phyloP scores from a whole-genome alignment of 2,797 vertebrate genomes.

The Pachyuromys duprasi region DNA sequence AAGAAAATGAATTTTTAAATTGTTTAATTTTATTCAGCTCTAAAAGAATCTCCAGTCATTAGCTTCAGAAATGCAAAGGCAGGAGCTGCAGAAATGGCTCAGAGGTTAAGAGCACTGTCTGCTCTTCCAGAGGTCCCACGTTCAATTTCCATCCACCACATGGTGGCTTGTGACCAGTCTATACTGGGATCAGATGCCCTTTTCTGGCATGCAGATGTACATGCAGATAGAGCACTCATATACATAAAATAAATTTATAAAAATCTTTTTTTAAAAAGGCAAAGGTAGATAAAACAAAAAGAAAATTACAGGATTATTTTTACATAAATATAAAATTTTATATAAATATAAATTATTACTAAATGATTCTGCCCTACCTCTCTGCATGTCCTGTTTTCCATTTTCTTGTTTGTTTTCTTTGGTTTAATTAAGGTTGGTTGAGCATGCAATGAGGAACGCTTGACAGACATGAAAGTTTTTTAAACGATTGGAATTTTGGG shows the following conservation, averaged over 20 bases:
- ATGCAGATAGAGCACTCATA: too few relatives aligned
- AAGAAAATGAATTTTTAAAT: constrained; percentile 7
- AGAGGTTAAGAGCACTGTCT: too few relatives aligned
- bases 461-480: constrained; percentile 51
- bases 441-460: neutral
- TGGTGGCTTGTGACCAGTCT: too few relatives aligned
- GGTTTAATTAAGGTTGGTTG: neutral
- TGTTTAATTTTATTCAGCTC: neutral
- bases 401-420: neutral
- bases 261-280: neutral
- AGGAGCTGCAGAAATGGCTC: neutral
- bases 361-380: neutral
- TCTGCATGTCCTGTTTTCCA: neutral
- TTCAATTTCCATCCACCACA: too few relatives aligned
- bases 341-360: neutral
- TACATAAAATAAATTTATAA: too few relatives aligned
- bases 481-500: neutral
- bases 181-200: too few relatives aligned
- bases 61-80: constrained; percentile 24
- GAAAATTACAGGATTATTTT: neutral
- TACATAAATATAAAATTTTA: too few relatives aligned
- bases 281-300: neutral
- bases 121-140: too few relatives aligned
- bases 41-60: neutral
- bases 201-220: too few relatives aligned